Evolutionary conservation across 2,113 vertebrate genomes (phyloP), one percentile per base, ranked within the genome.

Genomic region (Redunca redunca): DNA sequence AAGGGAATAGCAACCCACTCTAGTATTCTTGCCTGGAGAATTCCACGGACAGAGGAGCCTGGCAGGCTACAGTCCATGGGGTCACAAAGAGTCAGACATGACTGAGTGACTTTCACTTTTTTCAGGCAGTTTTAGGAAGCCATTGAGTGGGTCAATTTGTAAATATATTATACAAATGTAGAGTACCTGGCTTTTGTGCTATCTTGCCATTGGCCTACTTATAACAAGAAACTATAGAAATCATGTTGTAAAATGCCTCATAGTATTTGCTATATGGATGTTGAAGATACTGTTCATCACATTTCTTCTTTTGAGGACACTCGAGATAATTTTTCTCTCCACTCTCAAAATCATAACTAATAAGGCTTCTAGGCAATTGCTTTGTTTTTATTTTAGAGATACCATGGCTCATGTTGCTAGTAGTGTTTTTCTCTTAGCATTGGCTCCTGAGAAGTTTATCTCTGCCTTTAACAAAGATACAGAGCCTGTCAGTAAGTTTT

Each of bases 161-260:
- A 97, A 97, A 96, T 90, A 91, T 92, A 81, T 85, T 95, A 3
- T 74, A 81, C 46, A 96, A 89, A 96, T 83, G 19, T 36, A 80
- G 36, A 87, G 2, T 86, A 95, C 15, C 28, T 53, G 83, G 36
- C 23, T 88, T 88, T 40, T 95, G 13, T 88, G 55, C 87, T 95
- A 0, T 96, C 74, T 97, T 93, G 36, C 17, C 80, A 46, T 83
- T 97, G 62, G 50, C 57, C 21, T 64, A 93, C 80, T 98, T 96
- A 50, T 9, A 95, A 92, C 40, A 89, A 95, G 36, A 90, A 83
- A 2, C 8, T 74, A 67, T 57, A 95, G 57, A 95, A 91, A 94
- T 95, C 88, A 3, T 86, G 52, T 26, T 91, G 58, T 96, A 80
- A 95, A 86, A 90, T 92, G 10, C 36, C 12, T 74, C 78, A 80